phyloP scores from a whole-genome alignment of 2,888 invertebrate genomes.

The Liodrosophila aerea region DNA sequence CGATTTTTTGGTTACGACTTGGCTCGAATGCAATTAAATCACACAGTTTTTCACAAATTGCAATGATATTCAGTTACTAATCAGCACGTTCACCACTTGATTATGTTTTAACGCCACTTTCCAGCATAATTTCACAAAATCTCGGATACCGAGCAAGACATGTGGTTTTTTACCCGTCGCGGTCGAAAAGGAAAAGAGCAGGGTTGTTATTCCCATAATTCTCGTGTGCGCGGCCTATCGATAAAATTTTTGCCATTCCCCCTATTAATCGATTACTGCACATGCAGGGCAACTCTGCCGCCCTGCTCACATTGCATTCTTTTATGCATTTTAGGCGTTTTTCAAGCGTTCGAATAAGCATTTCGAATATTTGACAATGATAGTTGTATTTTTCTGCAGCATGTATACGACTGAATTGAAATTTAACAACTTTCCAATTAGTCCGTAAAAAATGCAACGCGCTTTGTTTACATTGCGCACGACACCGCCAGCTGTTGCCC shows the following conservation, averaged over 20 bases:
- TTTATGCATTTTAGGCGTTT: too few species aligned
- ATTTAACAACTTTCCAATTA: too few species aligned
- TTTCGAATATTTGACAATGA: too few species aligned
- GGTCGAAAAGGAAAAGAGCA: slow-evolving; percentile 85
- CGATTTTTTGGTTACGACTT: slow-evolving; percentile 65
- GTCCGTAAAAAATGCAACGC: slow-evolving; percentile 21
- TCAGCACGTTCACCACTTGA: slow-evolving; percentile 68
- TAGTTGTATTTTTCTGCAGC: too few species aligned
- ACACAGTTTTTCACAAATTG: slow-evolving; percentile 58
- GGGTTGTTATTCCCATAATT: slow-evolving; percentile 28
- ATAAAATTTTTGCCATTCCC: slow-evolving; percentile 10
- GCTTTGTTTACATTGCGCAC: slow-evolving; percentile 52
- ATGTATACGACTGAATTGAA: too few species aligned
- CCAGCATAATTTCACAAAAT: slow-evolving; percentile 77
- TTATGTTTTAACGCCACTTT: slow-evolving; percentile 77
- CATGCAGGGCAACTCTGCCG: too few species aligned
- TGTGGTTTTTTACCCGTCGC: slow-evolving; percentile 88
- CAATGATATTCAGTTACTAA: slow-evolving; percentile 68
- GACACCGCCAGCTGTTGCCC: slow-evolving; percentile 36
- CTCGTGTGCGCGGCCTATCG: slow-evolving; percentile 20
- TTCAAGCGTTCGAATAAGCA: too few species aligned
- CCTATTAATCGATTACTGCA: too few species aligned
- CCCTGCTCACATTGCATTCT: too few species aligned
- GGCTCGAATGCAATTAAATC: slow-evolving; percentile 44
- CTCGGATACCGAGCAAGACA: slow-evolving; percentile 83